Base-by-base conservation (phyloP, 2,113 vertebrate genomes). In the Probosciger aterrimus region DNA sequence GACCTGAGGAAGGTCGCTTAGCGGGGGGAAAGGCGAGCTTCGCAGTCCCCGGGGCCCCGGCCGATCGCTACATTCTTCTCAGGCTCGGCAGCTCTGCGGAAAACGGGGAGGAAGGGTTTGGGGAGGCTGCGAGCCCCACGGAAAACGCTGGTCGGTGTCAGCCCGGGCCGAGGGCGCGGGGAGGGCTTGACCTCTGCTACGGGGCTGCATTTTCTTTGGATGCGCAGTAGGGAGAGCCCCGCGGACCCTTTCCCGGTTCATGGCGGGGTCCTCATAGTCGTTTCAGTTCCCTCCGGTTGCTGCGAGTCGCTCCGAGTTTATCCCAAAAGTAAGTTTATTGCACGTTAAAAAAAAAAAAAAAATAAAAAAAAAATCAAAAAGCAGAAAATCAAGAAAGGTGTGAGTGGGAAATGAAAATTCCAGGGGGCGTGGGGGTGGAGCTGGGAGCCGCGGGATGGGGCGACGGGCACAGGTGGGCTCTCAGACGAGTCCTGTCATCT, bases 401-500 rank as follows among this genome's bases (percentile, higher is more conserved):
- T 86, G 86, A 79, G 9, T 60, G 75, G 86, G 78, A 79, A 93
- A 97, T 68, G 80, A 94, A 92, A 75, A 68, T 76, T 96, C 88
- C 78, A 27, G 67, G 80, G 41, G 94, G 78, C 39, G 39, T 75
- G 43, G 63, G 82, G 74, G 76, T 64, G 81, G 74, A 89, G 69
- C 90, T 85, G 86, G 60, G 96, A 90, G 86, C 82, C 78, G 59
- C 73, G 10, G 55, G 31, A 49, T 47, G 49, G 63, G 68, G 60
- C 43, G 14, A 62, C 9, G 80, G 49, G 83, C 83, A 41, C 69
- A 88, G 89, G 55, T 86, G 91, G 65, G 65, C 33, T 16, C 86
- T 99, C 98, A 99, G 87, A 99, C 98, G 86, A 99, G 95, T 79
- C 99, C 98, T 9, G 98, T 98, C 98, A 99, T 99, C 96, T 99